These are phyloP conservation scores for Pagrus major DNA, from an alignment of 2,113 vertebrate species.

Conservation along the genomic window DNA sequence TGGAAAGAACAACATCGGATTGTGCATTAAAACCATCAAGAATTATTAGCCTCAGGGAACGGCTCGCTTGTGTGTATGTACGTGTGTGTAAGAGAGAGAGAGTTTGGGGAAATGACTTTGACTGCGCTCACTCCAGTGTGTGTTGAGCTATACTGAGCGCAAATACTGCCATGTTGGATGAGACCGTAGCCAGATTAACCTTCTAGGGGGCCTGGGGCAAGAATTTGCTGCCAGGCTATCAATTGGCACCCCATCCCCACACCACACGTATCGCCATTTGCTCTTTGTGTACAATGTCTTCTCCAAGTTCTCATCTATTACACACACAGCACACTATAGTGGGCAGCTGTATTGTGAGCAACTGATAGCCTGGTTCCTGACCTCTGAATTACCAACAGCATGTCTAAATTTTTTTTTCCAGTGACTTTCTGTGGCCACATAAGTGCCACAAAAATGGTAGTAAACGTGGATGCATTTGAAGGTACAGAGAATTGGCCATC, in stretches of 20 bases:
- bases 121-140: background rate
- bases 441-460: no score
- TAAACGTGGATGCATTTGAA: no score
- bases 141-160: conserved; percentile 15
- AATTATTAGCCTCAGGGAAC: conserved; percentile 39
- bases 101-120: conserved; percentile 10
- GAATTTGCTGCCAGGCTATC: conserved; percentile 22
- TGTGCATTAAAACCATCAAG: conserved; percentile 46
- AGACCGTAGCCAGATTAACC: conserved; percentile 28
- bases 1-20: conserved; percentile 65
- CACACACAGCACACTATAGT: background rate
- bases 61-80: conserved; percentile 17
- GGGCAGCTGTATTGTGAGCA: background rate
- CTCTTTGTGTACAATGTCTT: background rate
- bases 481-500: no score
- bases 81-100: conserved; percentile 20
- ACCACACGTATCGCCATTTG: conserved; percentile 21
- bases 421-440: no score
- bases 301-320: background rate
- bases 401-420: no score
- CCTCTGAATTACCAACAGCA: no score
- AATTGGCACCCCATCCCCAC: background rate
- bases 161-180: conserved; percentile 1
- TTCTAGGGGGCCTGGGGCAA: conserved; percentile 17
- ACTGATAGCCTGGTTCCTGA: no score